Base-by-base conservation (phyloP, 1,140 invertebrate genomes). In the Trachymyrmex cornetzi region DNA sequence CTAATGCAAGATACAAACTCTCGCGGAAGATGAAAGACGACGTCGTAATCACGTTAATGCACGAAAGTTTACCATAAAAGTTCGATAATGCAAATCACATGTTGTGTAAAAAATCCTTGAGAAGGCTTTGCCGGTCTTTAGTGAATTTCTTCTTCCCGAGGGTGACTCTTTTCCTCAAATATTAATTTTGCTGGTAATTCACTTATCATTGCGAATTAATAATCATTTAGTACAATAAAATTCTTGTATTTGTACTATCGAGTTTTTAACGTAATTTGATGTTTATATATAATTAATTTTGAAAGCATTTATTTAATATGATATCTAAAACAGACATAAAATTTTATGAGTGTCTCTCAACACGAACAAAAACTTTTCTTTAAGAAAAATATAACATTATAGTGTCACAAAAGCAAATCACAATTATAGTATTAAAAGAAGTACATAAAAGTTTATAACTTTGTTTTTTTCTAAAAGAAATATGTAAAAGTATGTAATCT, bases 21-120 rank as follows among this genome's bases (percentile, higher is more conserved):
- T 2, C 53, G 59, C 48, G 16, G 38, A 27, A 30, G 22, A 55
- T 44, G 44, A 30, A 12, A 30, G 38, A 50, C 63, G 63, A 74
- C 53, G 16, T 61, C 55, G 80, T 74, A 74, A 84, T 84, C 69
- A 63, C 14, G 34, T 74, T 84, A 74, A 84, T 74, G 69, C 67
- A 55, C 55, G 24, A 44, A 84, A 84, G 67, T 84, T 84, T 44
- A 74, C 55, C n/a, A 61, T 74, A 24, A 84, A 84, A 30, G 53
- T 82, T 16, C 38, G 67, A 74, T 84, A 84, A 84, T 84, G 80
- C 38, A 84, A 84, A 84, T 84, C 67, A 48, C 55, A 16, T 34
- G 67, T 27, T 38, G 38, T 48, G 24, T 84, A 55, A 48, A 74
- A 48, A 74, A 61, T 61, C 19, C 38, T 63, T 22, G 72, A 30